A percentile compares a stretch with the other conserved stretches of the same genome.
Conservation (phyloP, 2,888 invertebrate genomes). For the Molanna angustata region DNA sequence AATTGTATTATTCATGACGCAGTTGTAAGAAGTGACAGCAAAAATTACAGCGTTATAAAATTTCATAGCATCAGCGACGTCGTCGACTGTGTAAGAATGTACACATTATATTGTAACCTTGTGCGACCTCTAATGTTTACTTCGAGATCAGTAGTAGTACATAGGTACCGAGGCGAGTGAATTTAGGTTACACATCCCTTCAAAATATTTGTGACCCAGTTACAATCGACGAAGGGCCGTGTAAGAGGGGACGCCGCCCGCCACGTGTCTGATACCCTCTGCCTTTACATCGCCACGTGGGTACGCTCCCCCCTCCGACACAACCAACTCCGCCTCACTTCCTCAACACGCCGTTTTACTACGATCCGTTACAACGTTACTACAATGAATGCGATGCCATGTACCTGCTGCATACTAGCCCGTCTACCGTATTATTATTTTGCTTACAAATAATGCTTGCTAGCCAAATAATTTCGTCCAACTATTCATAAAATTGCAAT, state of each 20-base stretch:
- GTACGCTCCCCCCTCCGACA: background rate
- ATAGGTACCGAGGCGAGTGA: background rate
- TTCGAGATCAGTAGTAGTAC: too few relatives aligned
- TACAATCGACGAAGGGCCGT: constrained; percentile 16
- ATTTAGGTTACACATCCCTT: constrained; percentile 8
- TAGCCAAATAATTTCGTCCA: too few relatives aligned
- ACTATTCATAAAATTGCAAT: too few relatives aligned
- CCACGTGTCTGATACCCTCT: background rate
- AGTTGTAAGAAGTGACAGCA: too few relatives aligned
- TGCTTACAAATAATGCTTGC: too few relatives aligned
- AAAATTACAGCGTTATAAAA: too few relatives aligned
- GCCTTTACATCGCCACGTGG: background rate
- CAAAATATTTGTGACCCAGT: constrained; percentile 7
- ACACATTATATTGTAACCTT: background rate
- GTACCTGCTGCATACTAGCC: too few relatives aligned
- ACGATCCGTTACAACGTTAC: background rate
- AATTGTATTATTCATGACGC: too few relatives aligned
- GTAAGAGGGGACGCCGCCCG: constrained; percentile 5
- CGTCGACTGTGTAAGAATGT: too few relatives aligned
- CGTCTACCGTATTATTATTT: too few relatives aligned
- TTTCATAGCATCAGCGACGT: too few relatives aligned
- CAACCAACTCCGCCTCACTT: too few relatives aligned
- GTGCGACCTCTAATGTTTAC: background rate
- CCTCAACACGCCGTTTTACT: background rate
- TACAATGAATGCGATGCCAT: background rate